Conservation (phyloP, 1,140 invertebrate genomes). For the Pristionchus pacificus region DNA sequence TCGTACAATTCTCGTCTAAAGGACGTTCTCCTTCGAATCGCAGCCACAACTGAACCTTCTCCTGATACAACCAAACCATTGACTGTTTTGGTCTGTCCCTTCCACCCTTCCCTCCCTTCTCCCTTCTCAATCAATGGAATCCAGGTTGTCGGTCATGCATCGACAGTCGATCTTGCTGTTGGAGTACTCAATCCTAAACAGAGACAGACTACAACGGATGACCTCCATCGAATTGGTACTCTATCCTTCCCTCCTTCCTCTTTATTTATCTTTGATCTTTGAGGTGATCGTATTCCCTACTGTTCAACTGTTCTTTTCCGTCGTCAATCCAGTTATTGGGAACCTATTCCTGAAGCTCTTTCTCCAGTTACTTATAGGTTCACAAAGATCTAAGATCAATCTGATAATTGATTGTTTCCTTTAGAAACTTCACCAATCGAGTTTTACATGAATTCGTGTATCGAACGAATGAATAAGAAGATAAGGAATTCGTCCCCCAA, state of each 20-base stretch:
- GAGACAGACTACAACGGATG: conserved; percentile 19
- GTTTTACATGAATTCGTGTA: no score
- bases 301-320: background rate
- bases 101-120: no score
- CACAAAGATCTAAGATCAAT: no score
- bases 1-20: conserved; percentile 35
- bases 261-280: no score
- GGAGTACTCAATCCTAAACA: conserved; percentile 27
- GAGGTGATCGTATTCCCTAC: conserved; percentile 2
- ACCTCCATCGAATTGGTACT: conserved; percentile 31
- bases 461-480: no score
- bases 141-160: conserved; percentile 40
- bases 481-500: no score
- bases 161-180: conserved; percentile 41
- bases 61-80: background rate
- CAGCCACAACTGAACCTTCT: conserved; percentile 15
- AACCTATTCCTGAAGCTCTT: background rate
- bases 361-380: background rate
- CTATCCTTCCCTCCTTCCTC: no score
- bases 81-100: background rate
- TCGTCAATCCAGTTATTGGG: background rate
- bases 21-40: conserved; percentile 22
- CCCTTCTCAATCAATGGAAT: background rate
- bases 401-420: no score
- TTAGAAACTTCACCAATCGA: conserved; percentile 2